Base-by-base conservation (phyloP, 2,888 invertebrate species). In the Cephus sareptanus region DNA sequence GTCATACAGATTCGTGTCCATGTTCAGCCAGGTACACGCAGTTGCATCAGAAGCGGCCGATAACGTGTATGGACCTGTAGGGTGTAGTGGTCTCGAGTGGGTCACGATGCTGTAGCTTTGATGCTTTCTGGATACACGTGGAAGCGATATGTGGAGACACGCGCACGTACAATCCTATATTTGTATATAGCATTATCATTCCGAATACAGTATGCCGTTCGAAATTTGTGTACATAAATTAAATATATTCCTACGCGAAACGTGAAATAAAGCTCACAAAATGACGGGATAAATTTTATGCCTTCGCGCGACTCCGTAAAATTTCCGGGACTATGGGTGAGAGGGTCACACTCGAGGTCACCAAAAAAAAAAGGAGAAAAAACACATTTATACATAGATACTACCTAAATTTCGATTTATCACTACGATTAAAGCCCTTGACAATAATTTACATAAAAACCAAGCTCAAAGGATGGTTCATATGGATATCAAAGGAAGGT, bases 281-380 rank as follows among this genome's bases (percentile, higher is more conserved):
- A 84, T 79, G 83, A 81, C 79, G 78, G 83, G 84, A 87, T 86
- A 86, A 87, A 87, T 85, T 86, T 86, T 87, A 87, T 83, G 85
- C 80, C 79, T 80, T 78, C 82, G 77, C 77, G 83, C 81, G 80
- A 83, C 83, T 77, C 79, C 77, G 80, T 83, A 84, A 86, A 87
- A 87, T 87, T 86, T 83, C 84, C 81, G 73, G 83, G 76, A 79
- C 77, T 75, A 34, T 40, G 15, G 23, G 23, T 9, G 23, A 23
- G 23, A 6, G 6, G 9, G 56, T 15, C 6, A 9, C 0, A 23
- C 2, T 56, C 9, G 34, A 31, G 30, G 12, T 11, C 34, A 34
- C 71, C 9, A 3, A 71, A 71, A 71, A n/a, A n/a, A 33, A 0
- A 0, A 6, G 6, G 2, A 23, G 6, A 56, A 23, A 23, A 56